Conservation (phyloP, 2,888 invertebrate species). For the Timema podura region DNA sequence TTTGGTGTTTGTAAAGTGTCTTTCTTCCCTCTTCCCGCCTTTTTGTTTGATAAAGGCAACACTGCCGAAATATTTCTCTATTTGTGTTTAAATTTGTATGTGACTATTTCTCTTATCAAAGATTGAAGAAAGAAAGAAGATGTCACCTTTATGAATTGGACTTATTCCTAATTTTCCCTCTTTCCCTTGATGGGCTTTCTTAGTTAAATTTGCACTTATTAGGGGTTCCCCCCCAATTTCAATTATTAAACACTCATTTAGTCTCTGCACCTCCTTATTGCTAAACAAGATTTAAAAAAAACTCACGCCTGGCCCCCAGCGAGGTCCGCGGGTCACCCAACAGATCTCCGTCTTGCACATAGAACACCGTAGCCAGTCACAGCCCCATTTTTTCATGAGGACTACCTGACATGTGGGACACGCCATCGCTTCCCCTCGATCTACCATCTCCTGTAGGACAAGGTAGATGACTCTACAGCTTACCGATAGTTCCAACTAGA, state of each 20-base stretch:
- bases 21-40: too few species aligned
- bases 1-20: too few species aligned
- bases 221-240: too few species aligned
- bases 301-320: conserved; percentile 60
- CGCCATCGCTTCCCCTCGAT: conserved; percentile 77
- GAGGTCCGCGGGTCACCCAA: conserved; percentile 78
- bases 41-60: too few species aligned
- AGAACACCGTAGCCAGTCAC: conserved; percentile 87
- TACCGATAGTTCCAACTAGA: too few species aligned
- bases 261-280: too few species aligned
- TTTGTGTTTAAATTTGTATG: too few species aligned
- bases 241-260: too few species aligned
- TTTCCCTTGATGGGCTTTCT: neutral
- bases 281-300: neutral
- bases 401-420: conserved; percentile 84
- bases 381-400: conserved; percentile 88
- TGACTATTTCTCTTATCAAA: too few species aligned
- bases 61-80: too few species aligned
- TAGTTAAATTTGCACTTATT: neutral
- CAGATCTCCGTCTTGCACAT: conserved; percentile 93
- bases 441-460: conserved; percentile 60
- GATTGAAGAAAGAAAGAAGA: too few species aligned
- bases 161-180: neutral
- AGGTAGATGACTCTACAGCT: neutral
- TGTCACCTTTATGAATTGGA: too few species aligned